Conservation (phyloP, 2,113 vertebrate species). For the Ardeotis arabs region DNA sequence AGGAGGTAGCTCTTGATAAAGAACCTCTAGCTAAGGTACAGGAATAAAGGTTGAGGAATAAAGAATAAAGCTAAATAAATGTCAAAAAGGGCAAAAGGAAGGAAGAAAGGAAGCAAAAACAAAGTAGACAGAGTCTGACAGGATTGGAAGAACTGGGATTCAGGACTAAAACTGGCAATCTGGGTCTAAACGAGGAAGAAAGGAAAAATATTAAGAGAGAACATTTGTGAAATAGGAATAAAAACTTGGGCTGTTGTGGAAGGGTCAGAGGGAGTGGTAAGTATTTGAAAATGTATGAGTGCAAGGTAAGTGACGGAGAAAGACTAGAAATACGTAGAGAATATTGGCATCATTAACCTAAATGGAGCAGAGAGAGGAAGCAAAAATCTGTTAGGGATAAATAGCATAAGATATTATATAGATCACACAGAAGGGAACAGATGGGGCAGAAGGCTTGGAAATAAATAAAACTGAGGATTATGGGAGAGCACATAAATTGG, state of each 20-base stretch:
- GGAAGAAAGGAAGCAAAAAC: neutral
- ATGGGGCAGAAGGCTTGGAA: neutral
- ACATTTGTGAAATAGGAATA: neutral
- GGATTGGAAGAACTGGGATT: neutral
- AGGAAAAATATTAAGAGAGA: neutral
- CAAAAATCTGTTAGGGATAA: slow-evolving; percentile 1
- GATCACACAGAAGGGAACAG: neutral
- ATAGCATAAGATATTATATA: neutral
- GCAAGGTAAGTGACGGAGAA: neutral
- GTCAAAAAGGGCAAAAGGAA: neutral
- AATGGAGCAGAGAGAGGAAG: neutral
- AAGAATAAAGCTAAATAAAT: neutral
- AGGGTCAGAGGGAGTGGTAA: neutral
- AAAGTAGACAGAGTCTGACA: neutral
- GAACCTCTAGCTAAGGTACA: neutral
- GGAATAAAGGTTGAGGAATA: neutral
- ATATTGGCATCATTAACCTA: neutral
- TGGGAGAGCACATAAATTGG: neutral
- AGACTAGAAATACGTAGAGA: neutral
- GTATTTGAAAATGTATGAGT: neutral
- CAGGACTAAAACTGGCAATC: neutral
- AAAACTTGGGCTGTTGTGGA: neutral
- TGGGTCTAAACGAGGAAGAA: neutral
- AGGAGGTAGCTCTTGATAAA: neutral
- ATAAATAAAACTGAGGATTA: slow-evolving; percentile 3